Conservation (phyloP, 2,888 invertebrate species). For the Lymantria monacha region DNA sequence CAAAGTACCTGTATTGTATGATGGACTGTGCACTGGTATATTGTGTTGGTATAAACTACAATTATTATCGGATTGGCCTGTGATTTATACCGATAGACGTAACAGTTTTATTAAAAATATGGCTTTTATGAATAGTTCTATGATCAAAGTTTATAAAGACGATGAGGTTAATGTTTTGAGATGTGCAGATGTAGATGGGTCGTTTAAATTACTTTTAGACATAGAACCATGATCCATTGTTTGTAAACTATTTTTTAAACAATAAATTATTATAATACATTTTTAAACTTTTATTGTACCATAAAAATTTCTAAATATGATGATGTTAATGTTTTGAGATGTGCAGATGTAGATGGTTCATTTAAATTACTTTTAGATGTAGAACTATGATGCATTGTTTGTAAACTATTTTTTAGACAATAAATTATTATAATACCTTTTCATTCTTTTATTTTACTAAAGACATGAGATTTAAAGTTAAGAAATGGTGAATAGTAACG, state of each 20-base stretch:
- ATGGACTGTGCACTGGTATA: constrained; percentile 19
- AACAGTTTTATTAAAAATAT: constrained; percentile 20
- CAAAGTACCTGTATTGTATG: constrained; percentile 4
- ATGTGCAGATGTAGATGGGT: constrained; percentile 13
- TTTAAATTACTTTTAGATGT: no score
- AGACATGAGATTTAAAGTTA: no score
- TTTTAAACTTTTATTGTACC: no score
- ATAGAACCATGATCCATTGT: constrained; percentile 3
- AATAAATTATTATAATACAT: no score
- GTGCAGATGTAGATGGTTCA: constrained; percentile 11
- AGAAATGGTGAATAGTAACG: no score
- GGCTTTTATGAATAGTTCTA: constrained; percentile 13
- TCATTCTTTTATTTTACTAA: no score
- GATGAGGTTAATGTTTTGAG: constrained; percentile 12
- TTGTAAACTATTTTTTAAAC: no score
- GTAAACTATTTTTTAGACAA: no score
- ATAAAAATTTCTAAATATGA: no score
- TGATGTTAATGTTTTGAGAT: constrained; percentile 15
- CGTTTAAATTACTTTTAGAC: constrained; percentile 16
- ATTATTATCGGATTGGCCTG: constrained; percentile 15
- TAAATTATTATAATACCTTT: no score
- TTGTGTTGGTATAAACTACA: constrained; percentile 28
- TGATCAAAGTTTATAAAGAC: constrained; percentile 7
- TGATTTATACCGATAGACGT: constrained; percentile 16
- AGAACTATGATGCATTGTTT: no score